Conservation (phyloP, 92 coral and sea anemone genomes). For the Meandrina meandrites region DNA sequence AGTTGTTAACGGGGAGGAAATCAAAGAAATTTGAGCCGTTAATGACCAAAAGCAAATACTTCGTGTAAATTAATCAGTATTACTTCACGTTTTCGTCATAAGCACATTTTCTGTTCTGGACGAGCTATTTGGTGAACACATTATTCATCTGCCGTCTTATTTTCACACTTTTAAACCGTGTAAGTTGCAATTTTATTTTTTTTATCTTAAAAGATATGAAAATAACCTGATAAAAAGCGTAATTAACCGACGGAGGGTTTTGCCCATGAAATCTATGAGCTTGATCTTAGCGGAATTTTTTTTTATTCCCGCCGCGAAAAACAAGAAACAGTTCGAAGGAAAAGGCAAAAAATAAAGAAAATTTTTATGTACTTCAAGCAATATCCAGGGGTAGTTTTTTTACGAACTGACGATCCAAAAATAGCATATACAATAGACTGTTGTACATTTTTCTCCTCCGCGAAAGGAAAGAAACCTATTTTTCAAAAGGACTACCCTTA, state of each 20-base stretch:
- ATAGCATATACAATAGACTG: neutral
- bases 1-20: slow-evolving; percentile 26
- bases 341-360: neutral
- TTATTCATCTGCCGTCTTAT: neutral
- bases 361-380: neutral
- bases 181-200: neutral
- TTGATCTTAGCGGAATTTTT: neutral
- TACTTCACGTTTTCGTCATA: slow-evolving; percentile 16
- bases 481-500: neutral
- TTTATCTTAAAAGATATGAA: neutral
- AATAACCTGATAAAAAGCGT: neutral
- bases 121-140: slow-evolving; percentile 5
- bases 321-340: neutral
- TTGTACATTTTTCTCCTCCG: neutral
- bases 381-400: neutral
- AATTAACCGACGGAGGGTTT: neutral
- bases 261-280: neutral
- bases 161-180: neutral
- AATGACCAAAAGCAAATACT: slow-evolving; percentile 52
- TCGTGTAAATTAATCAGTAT: slow-evolving; percentile 25
- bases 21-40: slow-evolving; percentile 58
- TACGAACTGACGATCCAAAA: neutral
- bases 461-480: neutral
- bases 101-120: slow-evolving; percentile 6
- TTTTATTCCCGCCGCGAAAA: neutral